Base-by-base conservation (phyloP, 2,888 invertebrate species). In the Copidosoma aretas region DNA sequence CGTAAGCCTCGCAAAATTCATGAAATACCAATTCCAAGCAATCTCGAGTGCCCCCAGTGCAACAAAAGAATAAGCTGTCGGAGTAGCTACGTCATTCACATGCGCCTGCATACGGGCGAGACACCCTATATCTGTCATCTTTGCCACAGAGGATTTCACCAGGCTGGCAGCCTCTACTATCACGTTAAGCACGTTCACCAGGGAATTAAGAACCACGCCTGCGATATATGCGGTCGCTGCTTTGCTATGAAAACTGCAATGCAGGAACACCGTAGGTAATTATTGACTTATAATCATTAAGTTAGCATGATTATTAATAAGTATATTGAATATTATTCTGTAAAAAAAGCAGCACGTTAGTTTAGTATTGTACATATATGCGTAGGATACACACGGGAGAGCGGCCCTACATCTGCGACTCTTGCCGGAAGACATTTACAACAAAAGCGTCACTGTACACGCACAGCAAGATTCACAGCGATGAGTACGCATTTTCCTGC, bases 111-210 rank as follows among this genome's bases (percentile, higher is more conserved):
- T 51, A 74, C 75, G 0, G 76, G 76, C 0, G 80, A 78, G 39
- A 81, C 79, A 58, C 73, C 78, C 1, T 84, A 85, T 32, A 83
- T 84, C 1, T 88, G 88, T 72, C 85, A 84, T 15, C 79, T 84
- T 49, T 87, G 87, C 75, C 81, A 81, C 4, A 87, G 86, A 73
- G 80, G 80, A 60, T 88, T 86, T 78, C 80, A 78, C 1, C 85
- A 85, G n/a, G 77, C 84, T 0, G 86, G 86, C 1, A 86, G 86
- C 76, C 84, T 86, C 71, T 86, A 86, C 77, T 87, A 88, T 74
- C 88, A 88, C 76, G 76, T 87, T 71, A 86, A 85, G 70, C 83
- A 87, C 76, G 81, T 82, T 15, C 88, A 88, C 78, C 79, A 78
- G 1, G 81, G 82, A 14, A 78, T 81, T 25, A 85, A 85, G 70